These are phyloP conservation scores for Eulimnadia texana DNA, from an alignment of 1,140 invertebrate genomes.

Conservation along the genomic window DNA sequence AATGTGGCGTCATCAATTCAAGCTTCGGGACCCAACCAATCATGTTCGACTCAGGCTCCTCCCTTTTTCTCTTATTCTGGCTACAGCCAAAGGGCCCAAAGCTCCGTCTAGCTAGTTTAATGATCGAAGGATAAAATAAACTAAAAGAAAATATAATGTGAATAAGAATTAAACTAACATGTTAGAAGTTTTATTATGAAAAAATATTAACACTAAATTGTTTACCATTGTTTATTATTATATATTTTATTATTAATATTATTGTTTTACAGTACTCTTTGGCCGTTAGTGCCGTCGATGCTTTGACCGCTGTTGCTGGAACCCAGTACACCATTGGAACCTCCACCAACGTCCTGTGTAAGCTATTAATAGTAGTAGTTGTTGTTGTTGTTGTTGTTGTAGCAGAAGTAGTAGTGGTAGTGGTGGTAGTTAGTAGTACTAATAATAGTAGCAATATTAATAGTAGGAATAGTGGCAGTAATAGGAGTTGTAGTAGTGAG, in stretches of 20 bases:
- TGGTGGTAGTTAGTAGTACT: no score
- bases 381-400: no score
- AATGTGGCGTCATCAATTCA: no score
- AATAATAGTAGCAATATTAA: no score
- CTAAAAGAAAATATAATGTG: not conserved
- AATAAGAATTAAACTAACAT: conserved; percentile 23
- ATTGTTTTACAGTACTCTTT: conserved; percentile 3
- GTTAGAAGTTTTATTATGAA: conserved; percentile 23
- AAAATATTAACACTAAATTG: conserved; percentile 22
- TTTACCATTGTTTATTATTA: not conserved
- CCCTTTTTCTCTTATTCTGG: no score
- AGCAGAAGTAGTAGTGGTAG: no score
- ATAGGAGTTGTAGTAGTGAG: no score
- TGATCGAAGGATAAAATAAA: not conserved
- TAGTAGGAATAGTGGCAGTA: no score
- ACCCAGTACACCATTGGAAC: conserved; percentile 24
- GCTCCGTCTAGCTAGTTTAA: conserved; percentile 3
- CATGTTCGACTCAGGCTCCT: no score
- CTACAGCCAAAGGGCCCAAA: no score
- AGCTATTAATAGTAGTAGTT: conserved; percentile 15
- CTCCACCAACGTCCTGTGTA: conserved; percentile 25
- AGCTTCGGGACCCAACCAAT: no score
- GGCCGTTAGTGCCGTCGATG: conserved; percentile 17
- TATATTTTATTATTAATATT: not conserved
- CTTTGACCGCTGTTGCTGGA: conserved; percentile 20